Evolutionary conservation across 1,140 invertebrate genomes (phyloP).

Genomic region (Drosophila serrata): DNA sequence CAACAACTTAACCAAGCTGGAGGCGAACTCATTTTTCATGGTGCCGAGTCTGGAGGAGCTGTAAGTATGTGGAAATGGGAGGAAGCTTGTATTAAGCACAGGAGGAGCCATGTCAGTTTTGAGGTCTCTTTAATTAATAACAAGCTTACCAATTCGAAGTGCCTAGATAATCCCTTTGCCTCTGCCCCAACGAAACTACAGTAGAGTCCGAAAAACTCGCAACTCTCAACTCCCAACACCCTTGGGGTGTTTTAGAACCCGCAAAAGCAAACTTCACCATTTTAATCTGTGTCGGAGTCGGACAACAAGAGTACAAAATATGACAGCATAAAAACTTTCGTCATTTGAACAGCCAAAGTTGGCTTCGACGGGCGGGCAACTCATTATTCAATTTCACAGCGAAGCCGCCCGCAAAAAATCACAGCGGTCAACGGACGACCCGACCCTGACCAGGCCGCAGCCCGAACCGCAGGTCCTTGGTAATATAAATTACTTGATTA

Average conservation of each 20-base stretch:
- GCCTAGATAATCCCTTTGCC: constrained; percentile 2
- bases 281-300: constrained; percentile 44
- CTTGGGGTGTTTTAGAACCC: constrained; percentile 38
- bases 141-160: constrained; percentile 18
- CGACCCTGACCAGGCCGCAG: constrained; percentile 33
- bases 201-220: constrained; percentile 7
- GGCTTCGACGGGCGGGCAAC: constrained; percentile 59
- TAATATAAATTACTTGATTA: constrained; percentile 81
- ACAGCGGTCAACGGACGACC: constrained; percentile 65
- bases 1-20: constrained; percentile 86
- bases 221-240: neutral
- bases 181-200: neutral
- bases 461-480: constrained; percentile 27
- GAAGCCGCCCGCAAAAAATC: constrained; percentile 54
- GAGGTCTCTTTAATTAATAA: constrained; percentile 26
- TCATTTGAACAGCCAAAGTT: constrained; percentile 63
- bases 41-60: constrained; percentile 86
- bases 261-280: constrained; percentile 52
- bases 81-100: neutral
- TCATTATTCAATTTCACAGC: constrained; percentile 83
- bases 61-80: constrained; percentile 83
- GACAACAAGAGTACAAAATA: constrained; percentile 65
- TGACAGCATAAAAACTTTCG: constrained; percentile 69
- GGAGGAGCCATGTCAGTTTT: neutral
- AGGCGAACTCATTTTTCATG: constrained; percentile 85